These are phyloP conservation scores for Petrocephalus sullivani DNA, from an alignment of 2,797 vertebrate species.

Conservation along the genomic window DNA sequence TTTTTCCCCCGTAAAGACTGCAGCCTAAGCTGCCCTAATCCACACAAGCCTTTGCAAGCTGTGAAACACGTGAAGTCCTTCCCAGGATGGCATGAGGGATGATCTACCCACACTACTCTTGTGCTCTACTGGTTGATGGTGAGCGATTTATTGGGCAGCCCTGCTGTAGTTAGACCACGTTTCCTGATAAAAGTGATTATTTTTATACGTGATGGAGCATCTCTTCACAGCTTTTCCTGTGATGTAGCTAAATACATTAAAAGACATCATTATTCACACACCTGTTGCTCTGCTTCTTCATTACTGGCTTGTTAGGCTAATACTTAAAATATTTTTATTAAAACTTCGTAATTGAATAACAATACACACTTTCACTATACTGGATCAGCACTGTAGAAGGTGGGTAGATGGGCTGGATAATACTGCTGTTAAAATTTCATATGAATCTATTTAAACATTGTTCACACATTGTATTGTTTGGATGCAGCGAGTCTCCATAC, in stretches of 20 bases:
- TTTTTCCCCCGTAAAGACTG: background rate
- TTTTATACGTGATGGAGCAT: constrained; percentile 48
- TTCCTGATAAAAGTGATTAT: constrained; percentile 46
- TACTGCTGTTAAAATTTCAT: background rate
- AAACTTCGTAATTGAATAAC: background rate
- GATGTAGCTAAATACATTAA: constrained; percentile 68
- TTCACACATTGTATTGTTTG: background rate
- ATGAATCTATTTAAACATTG: background rate
- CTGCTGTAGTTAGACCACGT: constrained; percentile 40
- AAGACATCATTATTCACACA: constrained; percentile 50
- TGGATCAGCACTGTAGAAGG: background rate
- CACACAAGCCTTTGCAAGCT: constrained; percentile 35
- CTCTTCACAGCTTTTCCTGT: constrained; percentile 56
- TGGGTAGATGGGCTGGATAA: background rate
- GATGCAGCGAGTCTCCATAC: background rate
- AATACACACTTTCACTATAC: background rate
- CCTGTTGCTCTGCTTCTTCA: constrained; percentile 6
- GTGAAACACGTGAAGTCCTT: constrained; percentile 31
- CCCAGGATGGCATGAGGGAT: background rate
- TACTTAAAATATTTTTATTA: background rate
- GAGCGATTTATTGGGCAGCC: background rate
- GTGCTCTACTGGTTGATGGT: too few species aligned
- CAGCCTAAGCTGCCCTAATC: background rate
- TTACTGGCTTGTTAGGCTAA: background rate
- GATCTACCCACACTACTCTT: too few species aligned